phyloP scores from a whole-genome alignment of 2,113 vertebrate genomes.

The Lagopus leucura region DNA sequence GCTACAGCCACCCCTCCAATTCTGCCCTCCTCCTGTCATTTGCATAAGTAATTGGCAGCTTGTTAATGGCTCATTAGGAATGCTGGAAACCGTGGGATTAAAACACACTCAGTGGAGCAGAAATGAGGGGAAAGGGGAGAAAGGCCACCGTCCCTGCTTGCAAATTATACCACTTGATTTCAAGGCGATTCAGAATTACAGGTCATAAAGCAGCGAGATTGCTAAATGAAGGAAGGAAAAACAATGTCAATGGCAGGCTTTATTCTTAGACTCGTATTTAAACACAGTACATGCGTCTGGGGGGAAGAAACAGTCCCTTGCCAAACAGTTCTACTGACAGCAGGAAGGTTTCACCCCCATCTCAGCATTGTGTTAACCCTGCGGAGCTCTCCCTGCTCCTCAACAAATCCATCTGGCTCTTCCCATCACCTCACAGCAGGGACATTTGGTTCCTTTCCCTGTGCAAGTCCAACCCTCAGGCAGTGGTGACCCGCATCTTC shows the following conservation, averaged over 20 bases:
- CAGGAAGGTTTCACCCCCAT: conserved; percentile 35
- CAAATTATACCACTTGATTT: conserved; percentile 29
- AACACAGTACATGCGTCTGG: conserved; percentile 38
- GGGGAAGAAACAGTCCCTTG: conserved; percentile 52
- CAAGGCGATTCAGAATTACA: conserved; percentile 42
- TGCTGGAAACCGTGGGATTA: conserved; percentile 71
- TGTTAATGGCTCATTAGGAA: conserved; percentile 62
- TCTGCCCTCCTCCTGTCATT: background rate
- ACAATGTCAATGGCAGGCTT: conserved; percentile 60
- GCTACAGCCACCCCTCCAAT: conserved; percentile 28
- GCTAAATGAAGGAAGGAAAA: conserved; percentile 68
- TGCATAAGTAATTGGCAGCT: conserved; percentile 52
- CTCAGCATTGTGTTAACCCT: background rate
- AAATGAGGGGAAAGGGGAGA: background rate
- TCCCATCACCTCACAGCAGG: background rate
- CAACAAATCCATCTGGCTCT: conserved; percentile 9
- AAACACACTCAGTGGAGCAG: conserved; percentile 54
- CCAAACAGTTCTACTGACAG: conserved; percentile 41
- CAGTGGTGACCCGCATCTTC: background rate
- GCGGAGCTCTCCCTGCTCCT: conserved; percentile 10
- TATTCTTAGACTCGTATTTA: conserved; percentile 59
- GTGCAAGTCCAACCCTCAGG: background rate
- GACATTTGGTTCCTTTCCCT: background rate
- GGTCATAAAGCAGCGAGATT: conserved; percentile 66
- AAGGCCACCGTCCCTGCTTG: conserved; percentile 4